These are phyloP conservation scores for Leuciscus waleckii DNA, from an alignment of 2,797 vertebrate genomes.

Conservation along the genomic window DNA sequence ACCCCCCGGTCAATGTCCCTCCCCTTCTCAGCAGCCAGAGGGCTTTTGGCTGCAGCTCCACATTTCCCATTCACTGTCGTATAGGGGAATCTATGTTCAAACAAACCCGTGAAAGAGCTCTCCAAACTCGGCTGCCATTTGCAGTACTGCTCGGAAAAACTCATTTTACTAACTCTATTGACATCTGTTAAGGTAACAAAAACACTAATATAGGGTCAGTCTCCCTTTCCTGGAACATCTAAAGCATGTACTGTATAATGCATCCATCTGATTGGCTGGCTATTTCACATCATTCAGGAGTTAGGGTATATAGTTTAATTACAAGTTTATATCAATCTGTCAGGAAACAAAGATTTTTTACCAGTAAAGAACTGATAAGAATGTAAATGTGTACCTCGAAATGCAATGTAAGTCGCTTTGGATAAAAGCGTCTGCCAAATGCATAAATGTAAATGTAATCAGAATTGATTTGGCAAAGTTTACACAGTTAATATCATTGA, in stretches of 20 bases:
- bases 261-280: not conserved
- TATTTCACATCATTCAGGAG: not conserved
- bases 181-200: not conserved
- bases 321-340: not conserved
- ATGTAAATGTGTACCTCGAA: too few relatives aligned
- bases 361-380: not conserved
- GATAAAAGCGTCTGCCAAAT: too few relatives aligned
- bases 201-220: slow-evolving; percentile 1
- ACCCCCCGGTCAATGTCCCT: slow-evolving; percentile 11
- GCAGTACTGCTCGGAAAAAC: not conserved
- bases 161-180: slow-evolving; percentile 10
- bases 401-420: too few relatives aligned
- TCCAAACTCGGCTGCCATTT: slow-evolving; percentile 1
- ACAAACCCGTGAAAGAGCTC: slow-evolving; percentile 35
- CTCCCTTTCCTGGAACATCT: not conserved
- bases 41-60: slow-evolving; percentile 17
- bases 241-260: not conserved
- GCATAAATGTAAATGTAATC: too few relatives aligned
- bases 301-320: not conserved
- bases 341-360: not conserved
- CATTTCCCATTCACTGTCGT: slow-evolving; percentile 29
- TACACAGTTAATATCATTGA: too few relatives aligned
- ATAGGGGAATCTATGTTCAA: slow-evolving; percentile 37
- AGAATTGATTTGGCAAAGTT: not conserved
- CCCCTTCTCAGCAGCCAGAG: slow-evolving; percentile 26